Conservation (phyloP, 2,113 vertebrate genomes). For the Ranitomeya imitator region DNA sequence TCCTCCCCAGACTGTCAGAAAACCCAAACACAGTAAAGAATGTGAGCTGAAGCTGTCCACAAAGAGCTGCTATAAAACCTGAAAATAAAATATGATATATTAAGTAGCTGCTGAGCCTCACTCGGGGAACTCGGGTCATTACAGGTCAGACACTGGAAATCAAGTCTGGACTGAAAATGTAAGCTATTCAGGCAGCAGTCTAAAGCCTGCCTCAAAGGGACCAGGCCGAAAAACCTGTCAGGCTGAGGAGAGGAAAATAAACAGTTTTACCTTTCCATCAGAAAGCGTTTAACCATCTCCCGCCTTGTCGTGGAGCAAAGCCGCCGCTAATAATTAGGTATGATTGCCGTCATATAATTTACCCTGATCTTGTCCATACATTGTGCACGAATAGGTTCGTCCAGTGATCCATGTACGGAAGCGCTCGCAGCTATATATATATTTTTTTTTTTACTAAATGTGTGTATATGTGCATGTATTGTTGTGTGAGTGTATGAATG, state of each 20-base stretch:
- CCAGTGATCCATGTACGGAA: background rate
- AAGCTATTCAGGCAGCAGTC: slow-evolving; percentile 78
- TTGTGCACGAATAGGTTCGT: background rate
- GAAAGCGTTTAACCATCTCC: slow-evolving; percentile 55
- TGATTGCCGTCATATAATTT: slow-evolving; percentile 43
- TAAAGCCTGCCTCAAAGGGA: slow-evolving; percentile 63
- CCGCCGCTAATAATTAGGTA: slow-evolving; percentile 62
- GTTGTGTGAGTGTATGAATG: no score
- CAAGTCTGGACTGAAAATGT: slow-evolving; percentile 77
- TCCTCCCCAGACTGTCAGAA: slow-evolving; percentile 56
- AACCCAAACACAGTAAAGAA: slow-evolving; percentile 52
- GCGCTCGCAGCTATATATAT: no score
- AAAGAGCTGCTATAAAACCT: slow-evolving; percentile 59
- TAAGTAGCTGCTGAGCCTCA: slow-evolving; percentile 63
- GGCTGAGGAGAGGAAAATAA: slow-evolving; percentile 65
- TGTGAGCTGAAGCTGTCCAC: slow-evolving; percentile 51
- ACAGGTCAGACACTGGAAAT: slow-evolving; percentile 80
- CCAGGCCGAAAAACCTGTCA: slow-evolving; percentile 61
- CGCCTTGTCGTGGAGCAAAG: slow-evolving; percentile 56
- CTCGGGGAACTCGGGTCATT: slow-evolving; percentile 77
- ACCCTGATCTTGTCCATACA: slow-evolving; percentile 55
- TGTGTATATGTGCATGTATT: no score
- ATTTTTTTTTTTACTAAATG: no score
- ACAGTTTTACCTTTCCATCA: slow-evolving; percentile 61
- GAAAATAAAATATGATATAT: slow-evolving; percentile 59